Percentiles rank a stretch among this genome's conserved stretches.
Conservation (phyloP, 2,888 invertebrate genomes). For the Drosophila putrida region DNA sequence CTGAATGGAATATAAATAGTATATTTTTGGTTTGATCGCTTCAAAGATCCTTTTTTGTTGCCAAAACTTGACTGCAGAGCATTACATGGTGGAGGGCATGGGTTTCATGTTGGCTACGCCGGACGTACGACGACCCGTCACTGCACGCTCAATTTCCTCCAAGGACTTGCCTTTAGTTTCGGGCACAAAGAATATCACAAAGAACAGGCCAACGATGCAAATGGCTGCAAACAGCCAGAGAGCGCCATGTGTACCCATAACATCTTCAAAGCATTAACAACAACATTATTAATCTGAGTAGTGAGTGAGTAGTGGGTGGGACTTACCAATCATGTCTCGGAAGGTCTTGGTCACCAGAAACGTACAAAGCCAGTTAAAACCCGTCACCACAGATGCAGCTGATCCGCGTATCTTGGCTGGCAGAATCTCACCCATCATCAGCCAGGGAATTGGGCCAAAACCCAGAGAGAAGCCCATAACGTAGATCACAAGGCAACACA, state of each 20-base stretch:
- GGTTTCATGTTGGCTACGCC: constrained; percentile 95
- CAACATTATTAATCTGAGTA: neutral
- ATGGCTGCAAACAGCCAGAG: constrained; percentile 93
- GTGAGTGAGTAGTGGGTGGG: too few species aligned
- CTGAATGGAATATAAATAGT: too few species aligned
- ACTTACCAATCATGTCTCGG: constrained; percentile 87
- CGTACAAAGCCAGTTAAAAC: constrained; percentile 96
- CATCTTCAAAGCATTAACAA: constrained; percentile 74
- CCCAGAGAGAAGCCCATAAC: constrained; percentile 95
- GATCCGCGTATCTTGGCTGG: constrained; percentile 95
- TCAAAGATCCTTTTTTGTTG: constrained; percentile 48
- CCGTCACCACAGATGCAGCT: constrained; percentile 95
- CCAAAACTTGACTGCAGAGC: neutral
- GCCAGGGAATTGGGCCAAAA: constrained; percentile 93
- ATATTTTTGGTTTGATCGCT: constrained; percentile 84
- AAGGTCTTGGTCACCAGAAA: constrained; percentile 96
- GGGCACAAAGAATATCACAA: constrained; percentile 94
- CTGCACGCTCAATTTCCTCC: constrained; percentile 95
- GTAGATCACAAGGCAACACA: constrained; percentile 92
- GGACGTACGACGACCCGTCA: constrained; percentile 89
- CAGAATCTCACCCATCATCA: constrained; percentile 97
- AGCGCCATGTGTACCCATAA: constrained; percentile 89
- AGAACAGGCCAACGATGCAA: constrained; percentile 90
- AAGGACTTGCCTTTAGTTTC: constrained; percentile 97
- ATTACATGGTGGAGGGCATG: constrained; percentile 87